These are phyloP conservation scores for Phainopepla nitens DNA, from an alignment of 2,113 vertebrate genomes.

Conservation along the genomic window DNA sequence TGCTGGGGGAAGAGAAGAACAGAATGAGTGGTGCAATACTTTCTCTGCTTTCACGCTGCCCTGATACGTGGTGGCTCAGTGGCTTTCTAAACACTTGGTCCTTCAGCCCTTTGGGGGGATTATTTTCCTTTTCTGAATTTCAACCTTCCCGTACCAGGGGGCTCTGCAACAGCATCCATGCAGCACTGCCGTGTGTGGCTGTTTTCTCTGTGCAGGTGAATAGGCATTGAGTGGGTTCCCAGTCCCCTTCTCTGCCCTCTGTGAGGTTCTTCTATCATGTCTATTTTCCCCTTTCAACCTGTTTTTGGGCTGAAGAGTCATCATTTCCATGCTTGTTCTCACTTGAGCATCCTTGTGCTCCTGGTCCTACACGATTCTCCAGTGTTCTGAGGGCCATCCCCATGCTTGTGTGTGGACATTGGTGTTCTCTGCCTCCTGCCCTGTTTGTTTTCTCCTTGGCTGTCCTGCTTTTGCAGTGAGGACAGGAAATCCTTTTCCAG, in stretches of 20 bases:
- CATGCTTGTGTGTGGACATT: not conserved
- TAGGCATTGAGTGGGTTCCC: not conserved
- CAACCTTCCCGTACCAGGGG: accelerated
- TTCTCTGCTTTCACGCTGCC: not conserved
- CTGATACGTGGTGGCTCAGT: accelerated
- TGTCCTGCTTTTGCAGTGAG: not conserved
- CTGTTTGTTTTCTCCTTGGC: not conserved
- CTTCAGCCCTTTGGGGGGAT: not conserved
- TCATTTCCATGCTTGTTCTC: not conserved
- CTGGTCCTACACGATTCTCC: accelerated
- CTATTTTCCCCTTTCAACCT: not conserved
- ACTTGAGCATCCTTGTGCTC: not conserved
- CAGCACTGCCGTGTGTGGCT: accelerated
- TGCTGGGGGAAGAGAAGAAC: not conserved
- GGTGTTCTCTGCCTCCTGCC: not conserved
- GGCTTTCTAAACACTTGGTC: not conserved
- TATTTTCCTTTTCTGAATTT: not conserved
- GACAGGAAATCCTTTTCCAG: not conserved
- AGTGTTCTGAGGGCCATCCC: accelerated
- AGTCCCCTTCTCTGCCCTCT: not conserved
- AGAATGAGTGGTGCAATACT: accelerated
- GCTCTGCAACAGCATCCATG: accelerated
- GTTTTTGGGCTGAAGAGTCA: not conserved
- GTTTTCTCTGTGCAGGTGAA: accelerated
- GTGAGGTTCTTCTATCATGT: accelerated